A percentile compares a stretch with the other conserved stretches of the same genome.
phyloP scores from a whole-genome alignment of 2,797 vertebrate species.

The Geotrypetes seraphini region DNA sequence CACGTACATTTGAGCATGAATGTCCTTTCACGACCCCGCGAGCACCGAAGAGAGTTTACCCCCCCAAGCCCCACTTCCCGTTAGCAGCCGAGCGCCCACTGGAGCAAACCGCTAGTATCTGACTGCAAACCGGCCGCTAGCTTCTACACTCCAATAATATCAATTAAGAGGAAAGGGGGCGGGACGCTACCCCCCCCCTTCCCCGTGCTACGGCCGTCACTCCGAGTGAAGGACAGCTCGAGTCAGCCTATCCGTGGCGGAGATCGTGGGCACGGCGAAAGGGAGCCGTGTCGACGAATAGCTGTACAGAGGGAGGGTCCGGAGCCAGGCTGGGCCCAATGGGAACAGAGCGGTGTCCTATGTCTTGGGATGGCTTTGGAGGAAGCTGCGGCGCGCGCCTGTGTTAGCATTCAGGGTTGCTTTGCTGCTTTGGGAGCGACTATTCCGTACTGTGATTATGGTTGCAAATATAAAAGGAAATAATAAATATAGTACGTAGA shows the following conservation, averaged over 20 bases:
- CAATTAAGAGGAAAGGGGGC: constrained; percentile 53
- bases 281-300: background rate
- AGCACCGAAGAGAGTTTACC: constrained; percentile 37
- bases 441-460: too few relatives aligned
- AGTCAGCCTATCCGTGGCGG: constrained; percentile 15
- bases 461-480: too few relatives aligned
- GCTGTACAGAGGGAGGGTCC: background rate
- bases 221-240: constrained; percentile 44
- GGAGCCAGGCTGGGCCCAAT: constrained; percentile 29
- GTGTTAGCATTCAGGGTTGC: too few relatives aligned
- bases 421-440: too few relatives aligned
- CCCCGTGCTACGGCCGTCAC: constrained; percentile 11
- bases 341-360: constrained; percentile 25
- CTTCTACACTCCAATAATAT: constrained; percentile 76
- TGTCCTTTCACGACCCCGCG: background rate
- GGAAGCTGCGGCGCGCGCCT: too few relatives aligned
- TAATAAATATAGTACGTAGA: too few relatives aligned
- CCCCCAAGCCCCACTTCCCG: constrained; percentile 49
- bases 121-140: constrained; percentile 55
- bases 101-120: constrained; percentile 59
- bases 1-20: constrained; percentile 3
- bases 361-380: too few relatives aligned
- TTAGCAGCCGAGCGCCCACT: constrained; percentile 60
- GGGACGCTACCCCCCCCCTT: too few relatives aligned
- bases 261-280: background rate